Evolutionary conservation across 2,797 vertebrate species (phyloP).

Genomic region (Phalanger gymnotis): DNA sequence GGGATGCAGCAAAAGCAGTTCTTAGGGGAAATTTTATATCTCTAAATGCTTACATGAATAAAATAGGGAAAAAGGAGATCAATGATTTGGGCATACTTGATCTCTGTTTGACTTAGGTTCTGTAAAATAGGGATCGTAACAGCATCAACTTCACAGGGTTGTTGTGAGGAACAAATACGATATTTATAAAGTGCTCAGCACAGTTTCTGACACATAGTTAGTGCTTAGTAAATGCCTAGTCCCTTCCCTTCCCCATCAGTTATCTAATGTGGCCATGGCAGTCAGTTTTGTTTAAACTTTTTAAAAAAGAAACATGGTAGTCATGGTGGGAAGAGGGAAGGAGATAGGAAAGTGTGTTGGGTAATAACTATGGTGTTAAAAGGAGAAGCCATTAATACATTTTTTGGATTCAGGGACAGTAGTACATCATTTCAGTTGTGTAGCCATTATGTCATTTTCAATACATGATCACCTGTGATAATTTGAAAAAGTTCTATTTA

Average conservation of each 20-base stretch:
- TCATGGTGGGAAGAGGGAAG: neutral
- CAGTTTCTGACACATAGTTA: neutral
- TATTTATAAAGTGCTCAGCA: neutral
- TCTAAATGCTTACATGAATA: too few species aligned
- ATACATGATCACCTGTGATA: neutral
- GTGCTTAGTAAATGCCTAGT: neutral
- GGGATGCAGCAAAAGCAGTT: too few species aligned
- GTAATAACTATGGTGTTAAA: neutral
- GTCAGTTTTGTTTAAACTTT: neutral
- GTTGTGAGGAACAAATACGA: neutral
- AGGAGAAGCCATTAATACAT: neutral
- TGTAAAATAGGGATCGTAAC: neutral
- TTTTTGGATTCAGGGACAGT: too few species aligned
- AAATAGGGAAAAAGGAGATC: too few species aligned
- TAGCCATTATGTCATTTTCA: neutral
- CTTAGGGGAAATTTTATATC: too few species aligned
- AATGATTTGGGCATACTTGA: too few species aligned
- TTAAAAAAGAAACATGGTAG: neutral
- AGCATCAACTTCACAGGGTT: neutral
- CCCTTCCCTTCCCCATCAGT: neutral
- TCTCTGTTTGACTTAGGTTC: neutral
- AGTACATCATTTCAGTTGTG: neutral
- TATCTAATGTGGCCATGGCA: neutral
- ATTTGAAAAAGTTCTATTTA: neutral
- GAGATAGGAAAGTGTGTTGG: neutral